Evolutionary conservation across 2,888 invertebrate genomes (phyloP).

Genomic region (Nebria salina): DNA sequence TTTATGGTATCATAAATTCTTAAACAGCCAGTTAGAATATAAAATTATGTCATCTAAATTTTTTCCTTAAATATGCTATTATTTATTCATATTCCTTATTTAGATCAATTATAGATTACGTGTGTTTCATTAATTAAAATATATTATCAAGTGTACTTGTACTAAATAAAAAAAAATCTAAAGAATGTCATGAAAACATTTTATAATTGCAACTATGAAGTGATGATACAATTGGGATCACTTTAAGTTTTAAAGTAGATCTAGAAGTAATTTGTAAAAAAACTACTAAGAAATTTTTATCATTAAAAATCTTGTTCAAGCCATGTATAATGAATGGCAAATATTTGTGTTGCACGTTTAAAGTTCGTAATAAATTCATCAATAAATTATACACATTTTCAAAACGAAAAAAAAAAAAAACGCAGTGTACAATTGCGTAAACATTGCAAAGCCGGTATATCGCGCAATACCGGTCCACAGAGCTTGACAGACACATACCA

Average conservation of each 20-base stretch:
- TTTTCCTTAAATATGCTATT: not conserved
- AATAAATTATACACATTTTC: not conserved
- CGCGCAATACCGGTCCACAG: conserved; percentile 1
- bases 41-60: not conserved
- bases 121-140: not conserved
- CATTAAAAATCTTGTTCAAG: not conserved
- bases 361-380: not conserved
- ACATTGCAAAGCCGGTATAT: conserved; percentile 6
- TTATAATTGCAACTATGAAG: too few species aligned
- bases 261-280: not conserved
- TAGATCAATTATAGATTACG: not conserved
- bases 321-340: not conserved
- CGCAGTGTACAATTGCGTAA: conserved; percentile 5
- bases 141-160: too few species aligned
- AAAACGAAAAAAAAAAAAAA: not conserved
- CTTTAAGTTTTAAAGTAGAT: not conserved
- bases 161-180: too few species aligned
- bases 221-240: too few species aligned
- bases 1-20: not conserved
- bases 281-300: not conserved
- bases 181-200: too few species aligned
- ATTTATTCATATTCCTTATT: not conserved
- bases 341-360: not conserved
- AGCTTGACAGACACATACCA: conserved; percentile 25
- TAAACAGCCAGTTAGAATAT: not conserved